Evolutionary conservation across 2,888 invertebrate genomes (phyloP).

Genomic region (Clunio marinus): DNA sequence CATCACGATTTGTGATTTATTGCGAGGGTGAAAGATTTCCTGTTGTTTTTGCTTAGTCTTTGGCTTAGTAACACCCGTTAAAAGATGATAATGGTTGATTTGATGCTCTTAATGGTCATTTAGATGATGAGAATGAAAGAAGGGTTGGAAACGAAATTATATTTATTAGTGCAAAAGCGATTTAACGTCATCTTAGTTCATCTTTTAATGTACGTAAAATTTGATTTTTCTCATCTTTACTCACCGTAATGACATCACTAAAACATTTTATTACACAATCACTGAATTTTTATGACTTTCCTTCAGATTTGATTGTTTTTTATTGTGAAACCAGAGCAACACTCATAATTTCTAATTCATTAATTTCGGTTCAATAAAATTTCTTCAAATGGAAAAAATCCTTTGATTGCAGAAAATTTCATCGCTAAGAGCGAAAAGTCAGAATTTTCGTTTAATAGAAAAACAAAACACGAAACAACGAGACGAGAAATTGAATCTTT

Average conservation of each 20-base stretch:
- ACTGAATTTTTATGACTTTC: neutral
- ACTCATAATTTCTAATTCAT: constrained; percentile 37
- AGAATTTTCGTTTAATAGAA: neutral
- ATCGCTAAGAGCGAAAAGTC: neutral
- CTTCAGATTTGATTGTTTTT: constrained; percentile 1
- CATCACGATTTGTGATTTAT: neutral
- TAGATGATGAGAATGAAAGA: neutral
- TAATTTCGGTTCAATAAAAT: constrained; percentile 16
- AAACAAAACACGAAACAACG: neutral
- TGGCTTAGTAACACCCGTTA: neutral
- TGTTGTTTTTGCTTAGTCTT: neutral
- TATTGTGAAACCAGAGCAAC: constrained; percentile 5
- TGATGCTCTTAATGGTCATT: constrained; percentile 28
- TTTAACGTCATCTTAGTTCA: too few relatives aligned
- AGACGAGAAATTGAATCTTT: constrained; percentile 10
- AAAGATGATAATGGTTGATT: constrained; percentile 34
- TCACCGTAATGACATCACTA: too few relatives aligned
- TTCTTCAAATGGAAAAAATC: neutral
- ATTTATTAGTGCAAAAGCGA: too few relatives aligned
- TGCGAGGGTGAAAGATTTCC: constrained; percentile 15
- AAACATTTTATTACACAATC: neutral
- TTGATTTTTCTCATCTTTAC: too few relatives aligned
- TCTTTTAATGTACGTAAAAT: neutral
- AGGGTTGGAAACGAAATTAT: neutral
- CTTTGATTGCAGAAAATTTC: neutral